phyloP scores from a whole-genome alignment of 2,888 invertebrate genomes.

The Stenichneumon culpator region DNA sequence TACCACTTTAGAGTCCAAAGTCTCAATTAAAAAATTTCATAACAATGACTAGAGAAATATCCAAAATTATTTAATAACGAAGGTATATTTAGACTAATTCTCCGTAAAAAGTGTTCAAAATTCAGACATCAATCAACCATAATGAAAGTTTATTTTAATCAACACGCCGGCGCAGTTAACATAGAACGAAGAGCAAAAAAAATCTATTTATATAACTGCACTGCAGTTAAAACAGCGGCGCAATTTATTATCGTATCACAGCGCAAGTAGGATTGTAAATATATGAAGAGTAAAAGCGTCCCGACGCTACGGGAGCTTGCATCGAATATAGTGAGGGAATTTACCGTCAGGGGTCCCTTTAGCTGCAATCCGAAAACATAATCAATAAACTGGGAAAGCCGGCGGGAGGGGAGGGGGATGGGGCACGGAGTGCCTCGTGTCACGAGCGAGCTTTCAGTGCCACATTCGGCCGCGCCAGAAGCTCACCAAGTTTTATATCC shows the following conservation, averaged over 20 bases:
- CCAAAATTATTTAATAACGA: neutral
- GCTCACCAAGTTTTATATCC: slow-evolving; percentile 70
- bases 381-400: slow-evolving; percentile 69
- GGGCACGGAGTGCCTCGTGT: slow-evolving; percentile 72
- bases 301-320: slow-evolving; percentile 50
- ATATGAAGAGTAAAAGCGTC: slow-evolving; percentile 36
- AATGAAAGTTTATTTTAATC: neutral
- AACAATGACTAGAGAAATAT: neutral
- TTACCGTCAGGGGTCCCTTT: slow-evolving; percentile 65
- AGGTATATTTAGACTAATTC: no score
- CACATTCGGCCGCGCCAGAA: slow-evolving; percentile 78
- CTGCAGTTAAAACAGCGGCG: neutral
- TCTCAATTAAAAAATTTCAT: neutral
- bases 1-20: neutral
- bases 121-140: no score
- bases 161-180: neutral
- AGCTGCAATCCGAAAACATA: slow-evolving; percentile 65
- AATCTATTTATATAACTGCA: neutral
- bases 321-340: slow-evolving; percentile 49
- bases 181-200: neutral
- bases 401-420: neutral
- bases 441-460: slow-evolving; percentile 79
- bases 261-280: slow-evolving; percentile 2
- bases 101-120: no score
- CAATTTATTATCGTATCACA: slow-evolving; percentile 3